Evolutionary conservation across 2,888 invertebrate genomes (phyloP), one percentile per base, ranked within the genome.

Genomic region (Aphodius sticticus): DNA sequence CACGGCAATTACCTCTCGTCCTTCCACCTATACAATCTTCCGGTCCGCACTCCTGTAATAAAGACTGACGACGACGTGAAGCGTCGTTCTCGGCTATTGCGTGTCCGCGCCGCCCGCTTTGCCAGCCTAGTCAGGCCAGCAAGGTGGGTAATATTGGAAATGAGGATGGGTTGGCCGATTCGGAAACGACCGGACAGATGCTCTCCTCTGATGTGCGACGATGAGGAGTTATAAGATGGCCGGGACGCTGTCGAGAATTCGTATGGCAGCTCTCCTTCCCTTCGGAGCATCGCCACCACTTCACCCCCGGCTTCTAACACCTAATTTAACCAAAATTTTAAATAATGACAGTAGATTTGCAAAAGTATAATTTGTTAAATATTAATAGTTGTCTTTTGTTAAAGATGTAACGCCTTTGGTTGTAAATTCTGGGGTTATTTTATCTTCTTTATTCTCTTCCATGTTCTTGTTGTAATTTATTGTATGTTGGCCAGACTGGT

Each of bases 31-130:
- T 53, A 53, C 53, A 53, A 53, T 53, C 53, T 53, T 53, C 53
- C 53, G 53, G 53, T 53, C 53, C 53, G 69, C 38, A 69, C 76
- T 76, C 81, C 79, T 82, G 82, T 85, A 86, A 86, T 85, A 83
- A 85, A 84, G 85, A 86, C 81, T 84, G 84, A 86, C 85, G 86
- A 85, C 84, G 84, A 83, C 84, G 84, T 83, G 82, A 84, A 38
- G 72, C 37, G 70, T 72, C 38, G 53, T 74, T 74, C 15, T 38
- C 38, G 16, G 71, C 78, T 78, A 78, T 78, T 72, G 71, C 78
- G 71, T 78, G 70, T 70, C 26, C 77, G 72, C 37, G 70, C 72
- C 16, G 16, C 38, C 16, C 37, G 72, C 72, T 71, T 78, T 72
- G 71, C 78, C 37, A 71, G 70, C 53, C 72, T 16, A 74, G 38